phyloP scores from a whole-genome alignment of 2,797 vertebrate species.

The Falco novaeseelandiae region DNA sequence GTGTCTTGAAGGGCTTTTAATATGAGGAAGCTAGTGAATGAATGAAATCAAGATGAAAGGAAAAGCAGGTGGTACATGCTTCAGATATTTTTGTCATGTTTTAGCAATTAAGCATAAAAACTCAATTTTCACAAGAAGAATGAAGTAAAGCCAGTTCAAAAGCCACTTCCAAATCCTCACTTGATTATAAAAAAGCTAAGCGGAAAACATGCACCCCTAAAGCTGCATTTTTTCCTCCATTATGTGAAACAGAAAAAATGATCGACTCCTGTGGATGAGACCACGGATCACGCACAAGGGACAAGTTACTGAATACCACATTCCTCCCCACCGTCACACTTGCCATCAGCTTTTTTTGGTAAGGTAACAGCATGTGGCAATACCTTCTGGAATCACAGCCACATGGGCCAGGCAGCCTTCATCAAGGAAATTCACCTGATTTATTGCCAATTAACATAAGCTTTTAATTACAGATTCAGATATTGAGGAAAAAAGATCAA shows the following conservation, averaged over 20 bases:
- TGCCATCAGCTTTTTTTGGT: neutral
- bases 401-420: neutral
- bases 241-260: neutral
- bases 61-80: constrained; percentile 36
- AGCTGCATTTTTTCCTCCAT: neutral
- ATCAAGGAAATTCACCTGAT: neutral
- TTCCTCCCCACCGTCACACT: neutral
- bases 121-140: constrained; percentile 31
- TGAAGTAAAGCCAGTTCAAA: neutral
- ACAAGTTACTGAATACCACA: neutral
- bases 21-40: neutral
- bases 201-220: neutral
- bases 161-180: neutral
- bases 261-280: neutral
- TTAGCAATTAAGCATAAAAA: constrained; percentile 43
- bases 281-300: neutral
- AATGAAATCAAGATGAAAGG: constrained; percentile 29
- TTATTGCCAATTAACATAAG: neutral
- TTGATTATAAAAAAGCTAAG: neutral
- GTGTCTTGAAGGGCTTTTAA: constrained; percentile 40
- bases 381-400: neutral
- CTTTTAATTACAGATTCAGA: neutral
- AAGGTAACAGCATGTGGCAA: neutral
- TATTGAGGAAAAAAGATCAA: neutral
- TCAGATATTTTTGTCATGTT: constrained; percentile 22